Base-by-base conservation (phyloP, 2,888 invertebrate genomes). In the Rosalia funebris region DNA sequence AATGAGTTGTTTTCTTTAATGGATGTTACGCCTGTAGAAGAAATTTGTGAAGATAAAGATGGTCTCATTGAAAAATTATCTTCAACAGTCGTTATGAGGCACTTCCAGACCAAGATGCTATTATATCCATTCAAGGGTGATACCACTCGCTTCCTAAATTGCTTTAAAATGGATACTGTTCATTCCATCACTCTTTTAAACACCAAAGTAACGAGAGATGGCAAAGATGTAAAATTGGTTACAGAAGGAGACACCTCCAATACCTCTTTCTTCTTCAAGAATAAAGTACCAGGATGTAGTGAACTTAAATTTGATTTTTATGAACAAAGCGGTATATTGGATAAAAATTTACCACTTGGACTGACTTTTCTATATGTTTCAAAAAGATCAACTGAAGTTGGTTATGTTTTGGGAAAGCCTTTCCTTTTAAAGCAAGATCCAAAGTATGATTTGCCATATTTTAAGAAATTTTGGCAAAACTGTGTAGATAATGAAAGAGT, bases 401-500 rank as follows among this genome's bases (percentile, higher is more conserved):
- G 76, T 2, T 62, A 73, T 17, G 62, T 66, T 10, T 54, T 73
- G 7, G 58, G 48, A n/a, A 48, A 65, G 34, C 50, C 63, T 0
- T 52, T 54, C 12, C 55, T 77, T 7, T 42, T 77, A 3, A 63
- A 71, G 25, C 15, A 52, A 10, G 66, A 75, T 54, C 64, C 63
- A 11, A 66, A 68, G 16, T 71, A 72, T 25, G 69, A 73, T 7
- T 54, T 69, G 12, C 58, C 63, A 1, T 72, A 61, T 61, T 77
- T 77, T 50, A 61, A 71, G 16, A 67, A 71, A 34, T 75, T 77
- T 57, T 78, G 78, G 78, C 71, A 73, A 39, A 71, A 72, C 56
- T 77, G 77, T 57, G 68, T 71, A 1, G 70, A 74, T 46, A 71
- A 70, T 10, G 65, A 74, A 37, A 72, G 70, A 55, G 75, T 75